These are phyloP conservation scores for Synergus japonicus DNA, from an alignment of 2,888 invertebrate genomes.

Conservation along the genomic window DNA sequence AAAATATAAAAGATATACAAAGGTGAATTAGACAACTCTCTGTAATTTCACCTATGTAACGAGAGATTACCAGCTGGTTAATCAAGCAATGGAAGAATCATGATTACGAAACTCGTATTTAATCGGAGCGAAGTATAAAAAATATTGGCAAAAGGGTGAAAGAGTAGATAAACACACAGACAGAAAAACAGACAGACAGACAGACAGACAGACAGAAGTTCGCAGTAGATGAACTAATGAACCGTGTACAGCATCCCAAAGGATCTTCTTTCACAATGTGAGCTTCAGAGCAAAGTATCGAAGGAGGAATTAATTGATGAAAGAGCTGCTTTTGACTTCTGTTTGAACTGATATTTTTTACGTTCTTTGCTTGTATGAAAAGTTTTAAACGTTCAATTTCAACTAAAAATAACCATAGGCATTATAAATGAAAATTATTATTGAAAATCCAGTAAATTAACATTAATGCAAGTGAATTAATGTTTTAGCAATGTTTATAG, in stretches of 20 bases:
- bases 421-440: no score
- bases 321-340: neutral
- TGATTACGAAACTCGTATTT: conserved; percentile 48
- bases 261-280: conserved; percentile 15
- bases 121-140: conserved; percentile 48
- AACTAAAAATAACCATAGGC: no score
- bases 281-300: neutral
- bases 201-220: neutral
- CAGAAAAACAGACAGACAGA: neutral
- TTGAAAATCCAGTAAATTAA: no score
- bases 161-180: neutral
- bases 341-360: neutral
- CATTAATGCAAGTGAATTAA: no score
- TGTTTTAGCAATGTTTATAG: no score
- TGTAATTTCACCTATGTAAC: neutral
- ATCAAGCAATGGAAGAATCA: conserved; percentile 59
- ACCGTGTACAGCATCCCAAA: conserved; percentile 56
- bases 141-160: conserved; percentile 13
- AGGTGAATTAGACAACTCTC: neutral
- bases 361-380: neutral
- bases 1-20: neutral
- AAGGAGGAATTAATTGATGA: neutral
- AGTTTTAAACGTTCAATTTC: no score
- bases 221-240: conserved; percentile 57
- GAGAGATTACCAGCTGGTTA: conserved; percentile 60